Evolutionary conservation across 1,140 invertebrate species (phyloP), one percentile per base, ranked within the genome.

Genomic region (Chironomus tepperi): DNA sequence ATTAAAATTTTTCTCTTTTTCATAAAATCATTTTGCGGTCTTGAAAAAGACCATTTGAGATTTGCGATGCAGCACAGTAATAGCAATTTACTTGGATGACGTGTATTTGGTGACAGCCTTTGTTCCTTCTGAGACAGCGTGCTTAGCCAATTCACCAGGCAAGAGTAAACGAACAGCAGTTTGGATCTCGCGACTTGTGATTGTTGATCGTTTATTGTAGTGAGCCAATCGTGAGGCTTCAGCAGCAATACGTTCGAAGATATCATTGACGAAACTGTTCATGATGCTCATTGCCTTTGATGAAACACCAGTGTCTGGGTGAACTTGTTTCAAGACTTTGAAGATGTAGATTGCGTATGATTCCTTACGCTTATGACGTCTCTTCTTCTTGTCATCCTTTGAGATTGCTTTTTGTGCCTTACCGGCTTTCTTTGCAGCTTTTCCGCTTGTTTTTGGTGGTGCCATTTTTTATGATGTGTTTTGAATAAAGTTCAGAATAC

Each of bases 271-370:
- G 79, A 91, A 91, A 67, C 83, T 85, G 79, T 86, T 86, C 85
- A 88, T 87, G 78, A 88, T 87, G 34, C 83, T 86, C 86, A 87
- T 88, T 0, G 86, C 86, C 78, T 88, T 87, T 67, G 81, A 83
- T 12, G 88, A 89, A 57, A 91, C 87, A 43, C 89, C 88, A 75
- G 87, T 90, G 78, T 90, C 82, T 2, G 88, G 88, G 79, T 90
- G 88, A 7, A 90, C 89, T 79, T 90, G 88, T 77, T 90, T 89
- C 78, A 93, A 78, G 15, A 92, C 84, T 78, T 90, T 91, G 82
- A 88, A 88, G 76, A 89, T 89, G 81, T 91, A 91, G 74, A 89
- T 88, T 0, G 86, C 85, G 84, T 90, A 93, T 75, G 84, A 87
- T 78, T 91, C 87, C 83, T 88, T 89, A 73, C 81, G 77, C 76